These are phyloP conservation scores for Dasysyrphus albostriatus DNA, from an alignment of 2,888 invertebrate species.

Conservation along the genomic window DNA sequence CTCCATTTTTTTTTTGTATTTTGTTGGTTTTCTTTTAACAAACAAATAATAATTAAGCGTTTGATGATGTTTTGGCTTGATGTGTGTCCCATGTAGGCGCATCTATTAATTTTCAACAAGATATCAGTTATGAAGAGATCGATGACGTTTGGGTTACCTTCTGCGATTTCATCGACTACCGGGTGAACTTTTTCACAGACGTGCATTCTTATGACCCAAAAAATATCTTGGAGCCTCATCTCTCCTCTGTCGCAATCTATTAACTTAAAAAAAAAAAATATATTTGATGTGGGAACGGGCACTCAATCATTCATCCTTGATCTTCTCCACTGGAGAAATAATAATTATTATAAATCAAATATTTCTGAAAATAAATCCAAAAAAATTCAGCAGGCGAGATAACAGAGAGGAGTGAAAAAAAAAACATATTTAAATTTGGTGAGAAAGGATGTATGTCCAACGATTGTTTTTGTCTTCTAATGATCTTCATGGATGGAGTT, in stretches of 20 bases:
- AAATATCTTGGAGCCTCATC: conserved; percentile 26
- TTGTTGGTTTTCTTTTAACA: conserved; percentile 3
- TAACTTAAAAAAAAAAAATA: conserved; percentile 14
- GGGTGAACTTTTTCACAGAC: conserved; percentile 61
- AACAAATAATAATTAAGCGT: conserved; percentile 68
- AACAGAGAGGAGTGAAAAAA: conserved; percentile 46
- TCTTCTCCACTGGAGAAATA: conserved; percentile 47
- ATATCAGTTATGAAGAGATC: conserved; percentile 42
- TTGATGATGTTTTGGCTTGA: conserved; percentile 61
- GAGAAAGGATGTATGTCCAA: conserved; percentile 65
- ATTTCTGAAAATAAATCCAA: conserved; percentile 9
- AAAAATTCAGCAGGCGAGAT: conserved; percentile 33
- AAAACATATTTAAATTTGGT: conserved; percentile 20
- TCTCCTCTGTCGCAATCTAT: conserved; percentile 62
- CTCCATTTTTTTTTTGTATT: conserved; percentile 41
- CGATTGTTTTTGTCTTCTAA: conserved; percentile 68
- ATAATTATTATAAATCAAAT: conserved; percentile 65
- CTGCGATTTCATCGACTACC: conserved; percentile 66
- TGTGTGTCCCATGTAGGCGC: conserved; percentile 59
- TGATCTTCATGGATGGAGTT: conserved; percentile 48
- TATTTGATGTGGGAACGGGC: conserved; percentile 26
- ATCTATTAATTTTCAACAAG: conserved; percentile 68
- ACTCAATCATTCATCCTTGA: conserved; percentile 63
- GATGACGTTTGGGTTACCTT: conserved; percentile 55
- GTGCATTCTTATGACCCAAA: conserved; percentile 33